Percentiles rank a stretch among this genome's conserved stretches.
Evolutionary conservation across 2,113 vertebrate genomes (phyloP).

Genomic region (Gallinago undulata): DNA sequence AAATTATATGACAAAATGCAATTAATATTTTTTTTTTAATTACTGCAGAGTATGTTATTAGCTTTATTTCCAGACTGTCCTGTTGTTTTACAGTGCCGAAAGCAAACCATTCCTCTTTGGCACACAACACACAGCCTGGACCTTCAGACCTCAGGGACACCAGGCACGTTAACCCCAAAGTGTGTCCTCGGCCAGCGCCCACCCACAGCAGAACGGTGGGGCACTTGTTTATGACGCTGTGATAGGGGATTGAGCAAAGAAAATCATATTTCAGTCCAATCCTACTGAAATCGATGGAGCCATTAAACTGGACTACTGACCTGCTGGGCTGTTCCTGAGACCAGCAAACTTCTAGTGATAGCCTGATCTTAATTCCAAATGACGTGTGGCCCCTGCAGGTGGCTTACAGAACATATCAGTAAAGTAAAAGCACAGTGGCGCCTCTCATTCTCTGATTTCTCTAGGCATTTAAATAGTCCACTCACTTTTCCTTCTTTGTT

Average conservation of each 20-base stretch:
- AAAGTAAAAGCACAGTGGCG: neutral
- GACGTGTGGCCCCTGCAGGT: neutral
- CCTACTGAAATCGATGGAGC: neutral
- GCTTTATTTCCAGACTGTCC: neutral
- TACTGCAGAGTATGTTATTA: neutral
- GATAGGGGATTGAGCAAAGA: neutral
- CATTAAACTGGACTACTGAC: neutral
- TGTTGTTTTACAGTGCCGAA: neutral
- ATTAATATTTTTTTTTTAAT: neutral
- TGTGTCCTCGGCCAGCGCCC: neutral
- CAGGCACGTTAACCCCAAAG: neutral
- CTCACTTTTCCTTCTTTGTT: neutral
- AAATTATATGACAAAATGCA: neutral
- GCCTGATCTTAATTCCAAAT: neutral
- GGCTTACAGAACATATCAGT: neutral
- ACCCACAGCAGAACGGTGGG: neutral
- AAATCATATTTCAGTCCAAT: neutral
- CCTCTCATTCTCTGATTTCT: neutral
- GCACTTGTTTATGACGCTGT: neutral
- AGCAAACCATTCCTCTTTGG: neutral
- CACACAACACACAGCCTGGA: fast-evolving
- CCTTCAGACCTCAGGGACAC: neutral
- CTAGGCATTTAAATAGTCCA: neutral
- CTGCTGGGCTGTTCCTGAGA: neutral
- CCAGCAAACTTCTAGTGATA: neutral